Evolutionary conservation across 2,113 vertebrate genomes (phyloP).

Genomic region (Paramisgurnus dabryanus): DNA sequence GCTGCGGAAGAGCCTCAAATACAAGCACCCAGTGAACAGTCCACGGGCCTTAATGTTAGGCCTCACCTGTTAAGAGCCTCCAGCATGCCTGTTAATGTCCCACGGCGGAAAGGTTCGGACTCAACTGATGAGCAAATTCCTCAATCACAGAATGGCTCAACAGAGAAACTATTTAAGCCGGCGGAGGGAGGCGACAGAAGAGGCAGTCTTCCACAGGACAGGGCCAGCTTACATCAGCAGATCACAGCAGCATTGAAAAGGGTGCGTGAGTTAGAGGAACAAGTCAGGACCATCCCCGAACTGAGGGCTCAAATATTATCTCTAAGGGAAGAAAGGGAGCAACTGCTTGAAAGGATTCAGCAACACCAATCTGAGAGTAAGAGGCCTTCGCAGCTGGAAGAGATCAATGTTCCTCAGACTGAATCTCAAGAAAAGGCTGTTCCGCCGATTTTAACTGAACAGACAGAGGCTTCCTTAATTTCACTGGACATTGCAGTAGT

Average conservation of each 20-base stretch:
- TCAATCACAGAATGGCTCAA: conserved; percentile 63
- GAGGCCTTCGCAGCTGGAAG: not conserved
- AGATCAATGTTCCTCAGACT: conserved; percentile 25
- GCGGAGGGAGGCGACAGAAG: conserved; percentile 62
- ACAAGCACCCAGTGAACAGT: conserved; percentile 63
- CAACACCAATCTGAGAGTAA: conserved; percentile 53
- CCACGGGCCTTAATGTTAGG: conserved; percentile 66
- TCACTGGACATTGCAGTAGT: not conserved
- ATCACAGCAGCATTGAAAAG: conserved; percentile 70
- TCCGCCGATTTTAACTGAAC: conserved; percentile 13
- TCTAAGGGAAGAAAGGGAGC: conserved; percentile 68
- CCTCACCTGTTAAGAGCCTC: conserved; percentile 89
- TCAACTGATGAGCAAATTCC: conserved; percentile 62
- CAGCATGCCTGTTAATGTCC: conserved; percentile 89
- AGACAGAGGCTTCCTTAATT: conserved; percentile 10
- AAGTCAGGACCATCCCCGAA: conserved; percentile 74
- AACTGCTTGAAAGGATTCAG: conserved; percentile 66
- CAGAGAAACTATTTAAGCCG: conserved; percentile 66
- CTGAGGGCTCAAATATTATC: conserved; percentile 73
- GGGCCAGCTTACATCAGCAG: conserved; percentile 69
- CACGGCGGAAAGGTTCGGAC: conserved; percentile 71
- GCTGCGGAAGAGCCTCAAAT: conserved; percentile 67
- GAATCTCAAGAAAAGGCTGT: conserved; percentile 32
- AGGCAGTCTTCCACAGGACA: conserved; percentile 57
- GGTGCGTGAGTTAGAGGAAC: conserved; percentile 74